phyloP scores from a whole-genome alignment of 2,888 invertebrate species.

The Lepidochitona cinerea region DNA sequence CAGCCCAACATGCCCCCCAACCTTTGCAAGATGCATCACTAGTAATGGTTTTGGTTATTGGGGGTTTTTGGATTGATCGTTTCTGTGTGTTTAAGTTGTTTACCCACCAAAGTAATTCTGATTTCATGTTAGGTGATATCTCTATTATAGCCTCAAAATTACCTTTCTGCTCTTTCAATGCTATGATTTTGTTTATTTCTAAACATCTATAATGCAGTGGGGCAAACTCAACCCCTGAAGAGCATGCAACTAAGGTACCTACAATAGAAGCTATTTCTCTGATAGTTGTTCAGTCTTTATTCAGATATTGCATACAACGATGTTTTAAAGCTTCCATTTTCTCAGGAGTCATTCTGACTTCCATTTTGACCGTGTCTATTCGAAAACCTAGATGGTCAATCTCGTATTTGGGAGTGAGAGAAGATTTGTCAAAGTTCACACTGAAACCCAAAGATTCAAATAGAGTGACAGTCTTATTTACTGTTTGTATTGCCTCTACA shows the following conservation, averaged over 20 bases:
- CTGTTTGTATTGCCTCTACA: background rate
- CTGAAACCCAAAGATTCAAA: background rate
- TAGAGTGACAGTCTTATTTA: background rate
- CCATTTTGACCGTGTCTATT: background rate
- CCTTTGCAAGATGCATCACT: background rate
- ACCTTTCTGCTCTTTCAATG: background rate
- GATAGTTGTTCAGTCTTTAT: background rate
- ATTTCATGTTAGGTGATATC: background rate
- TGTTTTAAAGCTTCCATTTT: background rate
- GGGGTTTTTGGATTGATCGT: background rate
- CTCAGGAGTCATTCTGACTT: background rate
- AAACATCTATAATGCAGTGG: background rate
- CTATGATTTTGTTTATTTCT: conserved; percentile 3
- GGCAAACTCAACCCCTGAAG: background rate
- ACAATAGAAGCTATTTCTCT: background rate
- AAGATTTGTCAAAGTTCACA: conserved; percentile 6
- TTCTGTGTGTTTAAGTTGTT: background rate
- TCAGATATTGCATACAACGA: background rate
- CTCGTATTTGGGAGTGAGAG: background rate
- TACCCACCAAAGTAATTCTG: background rate
- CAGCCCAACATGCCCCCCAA: background rate
- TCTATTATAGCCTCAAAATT: background rate
- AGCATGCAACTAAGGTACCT: background rate
- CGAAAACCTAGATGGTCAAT: conserved; percentile 1
- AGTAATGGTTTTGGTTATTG: background rate